Conservation (phyloP, 2,888 invertebrate species). For the Hedya salicella region DNA sequence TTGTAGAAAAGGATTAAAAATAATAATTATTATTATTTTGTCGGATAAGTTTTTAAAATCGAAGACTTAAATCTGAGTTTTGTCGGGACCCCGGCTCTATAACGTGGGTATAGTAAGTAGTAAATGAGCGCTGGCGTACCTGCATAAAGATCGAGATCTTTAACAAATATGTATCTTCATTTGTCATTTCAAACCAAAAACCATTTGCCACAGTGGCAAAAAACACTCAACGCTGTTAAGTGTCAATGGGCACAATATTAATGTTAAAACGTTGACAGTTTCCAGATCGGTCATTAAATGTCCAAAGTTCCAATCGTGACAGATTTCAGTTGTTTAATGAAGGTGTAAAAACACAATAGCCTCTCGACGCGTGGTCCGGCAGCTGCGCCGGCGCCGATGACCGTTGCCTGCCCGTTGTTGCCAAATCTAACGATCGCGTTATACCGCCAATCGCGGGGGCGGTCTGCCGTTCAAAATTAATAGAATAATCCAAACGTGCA, state of each 20-base stretch:
- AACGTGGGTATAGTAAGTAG: no score
- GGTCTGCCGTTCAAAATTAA: slow-evolving; percentile 22
- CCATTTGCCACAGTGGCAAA: slow-evolving; percentile 1
- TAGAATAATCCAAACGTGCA: slow-evolving; percentile 11
- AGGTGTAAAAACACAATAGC: slow-evolving; percentile 22
- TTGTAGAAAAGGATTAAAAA: no score
- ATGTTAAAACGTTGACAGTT: slow-evolving; percentile 18
- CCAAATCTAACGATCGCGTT: slow-evolving; percentile 4
- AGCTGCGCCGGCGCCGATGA: slow-evolving; percentile 25
- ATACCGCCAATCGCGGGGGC: slow-evolving; percentile 30
- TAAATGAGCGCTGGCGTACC: no score
- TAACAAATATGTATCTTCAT: not conserved
- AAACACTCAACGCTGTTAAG: slow-evolving; percentile 7
- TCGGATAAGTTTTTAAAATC: no score
- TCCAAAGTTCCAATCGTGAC: slow-evolving; percentile 7
- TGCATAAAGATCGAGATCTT: no score
- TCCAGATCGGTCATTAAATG: slow-evolving; percentile 17
- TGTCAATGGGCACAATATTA: slow-evolving; percentile 25
- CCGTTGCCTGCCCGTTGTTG: slow-evolving; percentile 24
- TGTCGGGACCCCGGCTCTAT: no score
- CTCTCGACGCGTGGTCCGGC: slow-evolving; percentile 28
- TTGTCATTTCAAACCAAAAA: not conserved
- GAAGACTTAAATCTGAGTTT: no score
- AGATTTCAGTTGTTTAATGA: slow-evolving; percentile 25
- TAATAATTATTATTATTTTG: no score